These are phyloP conservation scores for Magallana ariakensis DNA, from an alignment of 1,140 invertebrate species.

Conservation along the genomic window DNA sequence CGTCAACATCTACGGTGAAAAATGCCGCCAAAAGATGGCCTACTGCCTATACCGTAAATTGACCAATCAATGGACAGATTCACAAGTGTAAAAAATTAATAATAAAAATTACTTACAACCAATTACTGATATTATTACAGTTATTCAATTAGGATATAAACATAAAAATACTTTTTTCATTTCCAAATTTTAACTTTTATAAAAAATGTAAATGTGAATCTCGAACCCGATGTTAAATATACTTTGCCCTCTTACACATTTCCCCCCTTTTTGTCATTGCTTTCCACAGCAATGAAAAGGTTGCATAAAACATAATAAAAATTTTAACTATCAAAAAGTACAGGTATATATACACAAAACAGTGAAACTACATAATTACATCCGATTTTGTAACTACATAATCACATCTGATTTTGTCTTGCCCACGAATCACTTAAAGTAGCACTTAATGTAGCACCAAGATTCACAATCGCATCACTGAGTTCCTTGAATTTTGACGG, in stretches of 20 bases:
- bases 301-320: not conserved
- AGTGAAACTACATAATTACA: not conserved
- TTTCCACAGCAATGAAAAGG: not conserved
- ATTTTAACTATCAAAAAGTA: not conserved
- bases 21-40: not conserved
- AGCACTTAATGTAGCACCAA: no score
- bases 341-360: not conserved
- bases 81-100: not conserved
- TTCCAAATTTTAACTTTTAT: no score
- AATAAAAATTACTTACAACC: not conserved
- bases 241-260: not conserved
- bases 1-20: not conserved
- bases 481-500: no score
- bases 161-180: not conserved
- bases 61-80: slow-evolving; percentile 1
- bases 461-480: no score
- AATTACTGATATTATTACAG: not conserved
- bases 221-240: not conserved
- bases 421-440: no score
- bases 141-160: not conserved
- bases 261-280: not conserved
- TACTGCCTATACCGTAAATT: not conserved
- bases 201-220: no score
- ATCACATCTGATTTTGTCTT: no score
- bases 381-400: not conserved